A percentile compares a stretch with the other conserved stretches of the same genome.
Conservation (phyloP, 2,797 vertebrate species). For the Tragelaphus oryx region DNA sequence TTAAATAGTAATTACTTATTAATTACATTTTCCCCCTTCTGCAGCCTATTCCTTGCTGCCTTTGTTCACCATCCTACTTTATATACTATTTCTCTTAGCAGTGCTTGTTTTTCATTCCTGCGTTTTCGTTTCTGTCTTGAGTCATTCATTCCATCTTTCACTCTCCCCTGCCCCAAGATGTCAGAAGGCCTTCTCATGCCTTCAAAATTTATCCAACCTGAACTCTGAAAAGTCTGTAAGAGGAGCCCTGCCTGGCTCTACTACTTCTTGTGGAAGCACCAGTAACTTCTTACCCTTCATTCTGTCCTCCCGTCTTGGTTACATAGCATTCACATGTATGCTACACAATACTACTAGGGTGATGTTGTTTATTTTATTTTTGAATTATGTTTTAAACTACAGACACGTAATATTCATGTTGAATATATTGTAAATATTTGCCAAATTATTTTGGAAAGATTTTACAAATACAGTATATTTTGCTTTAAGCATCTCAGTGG, state of each 20-base stretch:
- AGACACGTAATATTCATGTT: not conserved
- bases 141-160: not conserved
- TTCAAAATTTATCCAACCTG: not conserved
- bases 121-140: not conserved
- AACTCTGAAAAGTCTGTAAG: not conserved
- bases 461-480: slow-evolving; percentile 61
- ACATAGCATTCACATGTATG: not conserved
- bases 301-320: not conserved
- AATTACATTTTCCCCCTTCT: not conserved
- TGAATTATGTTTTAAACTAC: slow-evolving; percentile 13
- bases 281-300: not conserved
- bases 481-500: slow-evolving; percentile 91
- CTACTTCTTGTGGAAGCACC: not conserved
- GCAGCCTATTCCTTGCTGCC: not conserved
- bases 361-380: not conserved
- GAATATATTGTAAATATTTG: not conserved
- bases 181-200: not conserved
- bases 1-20: not conserved
- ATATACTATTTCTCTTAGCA: not conserved
- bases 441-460: not conserved
- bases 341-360: not conserved
- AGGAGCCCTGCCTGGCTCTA: not conserved
- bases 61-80: not conserved
- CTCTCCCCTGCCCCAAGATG: not conserved
- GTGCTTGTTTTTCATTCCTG: not conserved